These are phyloP conservation scores for Caerostris darwini DNA, from an alignment of 1,140 invertebrate species.

Conservation along the genomic window DNA sequence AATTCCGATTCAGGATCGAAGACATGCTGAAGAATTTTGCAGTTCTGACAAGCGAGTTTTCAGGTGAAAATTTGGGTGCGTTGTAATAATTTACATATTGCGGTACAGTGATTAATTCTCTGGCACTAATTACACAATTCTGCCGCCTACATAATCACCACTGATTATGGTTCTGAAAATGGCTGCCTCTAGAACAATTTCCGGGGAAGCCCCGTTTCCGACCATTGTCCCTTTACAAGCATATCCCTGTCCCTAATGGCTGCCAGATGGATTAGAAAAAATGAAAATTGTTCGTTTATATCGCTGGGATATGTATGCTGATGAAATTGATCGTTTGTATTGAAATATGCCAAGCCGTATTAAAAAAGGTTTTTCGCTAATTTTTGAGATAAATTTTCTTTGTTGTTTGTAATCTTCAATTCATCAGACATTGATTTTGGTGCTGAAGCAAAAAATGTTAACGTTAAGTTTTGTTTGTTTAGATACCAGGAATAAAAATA, in stretches of 20 bases:
- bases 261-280: conserved; percentile 30
- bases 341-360: background rate
- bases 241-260: conserved; percentile 50
- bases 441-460: too few species aligned
- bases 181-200: conserved; percentile 67
- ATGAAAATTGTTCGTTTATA: conserved; percentile 20
- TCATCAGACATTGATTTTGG: too few species aligned
- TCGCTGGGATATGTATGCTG: conserved; percentile 2
- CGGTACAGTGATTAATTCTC: conserved; percentile 27
- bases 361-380: too few species aligned
- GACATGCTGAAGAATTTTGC: conserved; percentile 1
- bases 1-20: background rate
- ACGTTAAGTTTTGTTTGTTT: too few species aligned
- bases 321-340: background rate
- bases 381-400: too few species aligned
- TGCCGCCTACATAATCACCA: conserved; percentile 71
- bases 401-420: too few species aligned
- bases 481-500: too few species aligned
- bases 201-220: conserved; percentile 28
- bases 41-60: conserved; percentile 4
- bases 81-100: conserved; percentile 25
- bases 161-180: conserved; percentile 71
- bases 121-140: conserved; percentile 74
- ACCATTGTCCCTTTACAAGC: conserved; percentile 57
- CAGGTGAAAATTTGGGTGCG: background rate